Base-by-base conservation (phyloP, 2,888 invertebrate genomes). In the Macrosiphum euphorbiae region DNA sequence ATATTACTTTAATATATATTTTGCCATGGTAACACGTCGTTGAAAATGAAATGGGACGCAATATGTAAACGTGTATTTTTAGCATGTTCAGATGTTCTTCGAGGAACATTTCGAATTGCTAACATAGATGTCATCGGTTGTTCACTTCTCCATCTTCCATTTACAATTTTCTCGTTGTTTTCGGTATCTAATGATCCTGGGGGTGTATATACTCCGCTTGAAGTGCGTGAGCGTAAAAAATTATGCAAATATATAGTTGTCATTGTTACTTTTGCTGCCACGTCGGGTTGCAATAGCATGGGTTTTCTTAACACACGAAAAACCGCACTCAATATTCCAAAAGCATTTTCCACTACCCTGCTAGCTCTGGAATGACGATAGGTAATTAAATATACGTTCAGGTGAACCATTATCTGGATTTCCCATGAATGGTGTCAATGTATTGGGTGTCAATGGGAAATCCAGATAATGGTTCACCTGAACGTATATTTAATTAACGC, bases 241-340 rank as follows among this genome's bases (percentile, higher is more conserved):
- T 61, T 61, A 61, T 61, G 61, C 61, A 61, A 61, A 61, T 61
- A 61, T 61, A 61, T 61, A 61, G 61, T 61, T 61, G 61, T 61
- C 61, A 61, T 61, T 61, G 61, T 61, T 61, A 61, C 61, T 61
- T 61, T 61, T 61, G 61, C 20, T 26, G 61, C 61, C 28, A 61
- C 61, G 26, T 61, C 61, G 20, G 61, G 61, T 61, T 61, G 61
- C 20, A 61, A 61, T 28, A 61, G 61, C 61, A 61, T 61, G 61
- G 61, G 61, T 61, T 61, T 61, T 61, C 61, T 61, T 61, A 61
- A 61, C 28, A 28, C 61, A 26, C 61, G 61, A 28, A 61, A 61
- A 61, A 61, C 61, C 20, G 26, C 20, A 61, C 61, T 61, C 61
- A 61, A 61, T 61, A 61, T 61, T 61, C 61, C 61, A 61, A 61